These are phyloP conservation scores for Ichneumoninae sp. DNA, from an alignment of 2,888 invertebrate species.

Conservation along the genomic window DNA sequence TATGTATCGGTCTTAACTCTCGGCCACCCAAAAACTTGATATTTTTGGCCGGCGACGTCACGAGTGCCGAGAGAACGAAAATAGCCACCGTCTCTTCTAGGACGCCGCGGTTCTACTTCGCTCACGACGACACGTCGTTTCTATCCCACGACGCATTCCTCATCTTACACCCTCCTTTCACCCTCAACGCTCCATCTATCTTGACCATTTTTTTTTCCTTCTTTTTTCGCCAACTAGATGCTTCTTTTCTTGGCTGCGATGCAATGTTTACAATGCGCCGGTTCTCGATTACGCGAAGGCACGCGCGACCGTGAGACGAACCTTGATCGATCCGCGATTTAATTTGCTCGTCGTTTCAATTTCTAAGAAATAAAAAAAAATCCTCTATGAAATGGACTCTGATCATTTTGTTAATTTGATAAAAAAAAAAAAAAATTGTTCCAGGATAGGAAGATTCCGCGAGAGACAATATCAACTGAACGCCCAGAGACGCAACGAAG, in stretches of 20 bases:
- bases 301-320: constrained; percentile 8
- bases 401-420: neutral
- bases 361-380: no score
- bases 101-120: constrained; percentile 64
- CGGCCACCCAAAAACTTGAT: constrained; percentile 75
- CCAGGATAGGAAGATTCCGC: constrained; percentile 75
- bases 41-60: constrained; percentile 84
- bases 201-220: neutral
- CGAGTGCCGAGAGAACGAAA: constrained; percentile 77
- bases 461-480: constrained; percentile 80
- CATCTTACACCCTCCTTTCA: constrained; percentile 18
- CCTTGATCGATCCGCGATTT: neutral
- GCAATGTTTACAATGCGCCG: constrained; percentile 17
- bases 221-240: neutral
- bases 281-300: constrained; percentile 21
- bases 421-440: constrained; percentile 55
- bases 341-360: no score
- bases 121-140: constrained; percentile 2
- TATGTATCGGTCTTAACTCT: constrained; percentile 34
- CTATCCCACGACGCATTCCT: constrained; percentile 70
- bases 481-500: constrained; percentile 80
- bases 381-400: neutral
- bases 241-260: constrained; percentile 1
- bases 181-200: neutral
- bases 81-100: constrained; percentile 80